Base-by-base conservation (phyloP, 2,113 vertebrate genomes). In the Pachycephala philippinensis region DNA sequence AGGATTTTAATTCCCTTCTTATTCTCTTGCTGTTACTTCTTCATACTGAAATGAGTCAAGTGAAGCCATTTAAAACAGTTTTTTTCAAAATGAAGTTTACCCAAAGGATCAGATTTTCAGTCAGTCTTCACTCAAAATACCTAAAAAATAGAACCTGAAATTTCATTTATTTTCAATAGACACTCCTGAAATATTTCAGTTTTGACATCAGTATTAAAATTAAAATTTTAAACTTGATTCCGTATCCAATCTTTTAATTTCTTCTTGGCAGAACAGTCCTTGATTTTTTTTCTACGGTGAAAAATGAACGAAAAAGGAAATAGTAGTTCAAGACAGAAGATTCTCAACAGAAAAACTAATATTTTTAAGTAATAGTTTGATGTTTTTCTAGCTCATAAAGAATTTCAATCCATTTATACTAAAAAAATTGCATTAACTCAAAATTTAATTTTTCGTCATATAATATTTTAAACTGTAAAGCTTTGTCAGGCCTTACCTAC, bases 211-310 rank as follows among this genome's bases (percentile, higher is more conserved):
- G 4, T 4, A 4, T 35, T 79, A 42, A 92, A 93, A 85, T 57
- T 26, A 65, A 65, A 6, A 39, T 50, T 39, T 11, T 0, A 40
- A 77, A 24, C 9, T 22, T 8, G 27, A 52, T 65, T 8, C 13
- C 0, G 1, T 37, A 44, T 13, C 13, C 15, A 70, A 2, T 49
- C 2, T 70, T 78, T 40, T 40, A 0, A 11, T 75, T 89, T 89
- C 60, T 60, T 74, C 8, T 60, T 81, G 12, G 3, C 6, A 82
- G 7, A 81, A 18, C 63, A 59, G 33, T 54, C 19, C 11, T 28
- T 44, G 6, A 75, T 74, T 21, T n/a, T 54, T 54, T 87, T 28
- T 45, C 37, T 37, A 40, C 17, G 7, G 14, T 59, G 9, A 90
- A 75, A 87, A 84, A 42, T 54, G 2, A 87, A 63, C 6, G 2